Base-by-base conservation (phyloP, 2,113 vertebrate genomes). In the Psophia crepitans region DNA sequence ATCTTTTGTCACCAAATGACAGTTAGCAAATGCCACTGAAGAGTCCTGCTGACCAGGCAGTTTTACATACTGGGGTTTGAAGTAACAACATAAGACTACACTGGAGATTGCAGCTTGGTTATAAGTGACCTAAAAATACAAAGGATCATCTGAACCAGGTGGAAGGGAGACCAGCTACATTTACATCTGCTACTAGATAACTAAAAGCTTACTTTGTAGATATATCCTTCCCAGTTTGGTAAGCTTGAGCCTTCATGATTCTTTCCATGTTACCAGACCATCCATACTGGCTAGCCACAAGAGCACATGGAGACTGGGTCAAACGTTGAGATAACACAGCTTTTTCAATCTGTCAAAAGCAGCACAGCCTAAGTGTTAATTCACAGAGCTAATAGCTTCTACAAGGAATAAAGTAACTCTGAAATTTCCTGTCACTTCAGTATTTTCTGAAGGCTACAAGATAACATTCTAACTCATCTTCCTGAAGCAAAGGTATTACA, bases 241-340 rank as follows among this genome's bases (percentile, higher is more conserved):
- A 99, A 7, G 99, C 99, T 69, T 99, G 99, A 48, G 99, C 99
- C 96, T 99, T 99, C 99, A 99, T 99, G 95, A 99, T 99, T 90
- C 99, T 98, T 96, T 99, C 99, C 99, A 99, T 99, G 98, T 99
- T 99, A 86, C 99, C 99, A 89, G 99, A 99, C 99, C 99, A 99
- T 58, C 99, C 99, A 5, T 99, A 99, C 97, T 99, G 99, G 97
- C 99, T 99, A 79, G 99, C 99, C 75, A 99, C 99, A 66, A 99
- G 97, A 53, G 99, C 99, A 77, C 99, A 99, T 0, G 99, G 99
- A 22, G 99, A 99, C 51, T 99, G 98, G 2, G 99, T 99, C 77
- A 99, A 97, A 68, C 99, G 99, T 96, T 99, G 99, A 39, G 99
- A 99, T 3, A 99, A 94, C 57, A 99, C 90, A 6, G 99, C 99